phyloP scores from a whole-genome alignment of 1,140 invertebrate genomes.

The Magallana ariakensis region DNA sequence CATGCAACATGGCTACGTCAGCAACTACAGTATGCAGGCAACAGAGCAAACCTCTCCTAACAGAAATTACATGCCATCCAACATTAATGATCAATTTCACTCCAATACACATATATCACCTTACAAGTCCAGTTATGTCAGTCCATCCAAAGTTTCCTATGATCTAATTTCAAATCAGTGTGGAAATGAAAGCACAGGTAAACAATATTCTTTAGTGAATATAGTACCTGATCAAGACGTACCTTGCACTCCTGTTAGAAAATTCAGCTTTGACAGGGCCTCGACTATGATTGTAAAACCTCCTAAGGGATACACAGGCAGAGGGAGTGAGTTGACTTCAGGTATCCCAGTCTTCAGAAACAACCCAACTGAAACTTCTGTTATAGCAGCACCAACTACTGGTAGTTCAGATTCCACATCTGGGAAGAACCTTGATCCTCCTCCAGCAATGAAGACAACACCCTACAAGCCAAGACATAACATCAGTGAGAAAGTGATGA shows the following conservation, averaged over 20 bases:
- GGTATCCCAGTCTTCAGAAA: neutral
- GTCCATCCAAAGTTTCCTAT: constrained; percentile 12
- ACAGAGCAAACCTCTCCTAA: neutral
- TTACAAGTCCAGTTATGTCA: constrained; percentile 4
- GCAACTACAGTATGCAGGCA: neutral
- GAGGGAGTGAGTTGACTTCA: neutral
- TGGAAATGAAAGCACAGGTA: neutral
- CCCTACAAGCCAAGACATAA: constrained; percentile 41
- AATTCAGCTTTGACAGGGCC: neutral
- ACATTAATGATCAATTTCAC: neutral
- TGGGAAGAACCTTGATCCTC: constrained; percentile 8
- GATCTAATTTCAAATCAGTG: no score
- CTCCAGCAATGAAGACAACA: constrained; percentile 12
- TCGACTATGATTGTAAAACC: neutral
- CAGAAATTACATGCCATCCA: neutral
- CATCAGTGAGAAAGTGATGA: constrained; percentile 39
- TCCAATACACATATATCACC: neutral
- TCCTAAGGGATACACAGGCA: constrained; percentile 23
- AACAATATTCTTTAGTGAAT: no score
- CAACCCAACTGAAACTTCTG: neutral
- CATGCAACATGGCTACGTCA: constrained; percentile 11
- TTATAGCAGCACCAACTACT: neutral
- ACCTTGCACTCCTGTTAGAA: neutral
- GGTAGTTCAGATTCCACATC: neutral
- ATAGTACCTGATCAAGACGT: neutral